Evolutionary conservation across 2,888 invertebrate genomes (phyloP).

Genomic region (Dasysyrphus tricinctus): DNA sequence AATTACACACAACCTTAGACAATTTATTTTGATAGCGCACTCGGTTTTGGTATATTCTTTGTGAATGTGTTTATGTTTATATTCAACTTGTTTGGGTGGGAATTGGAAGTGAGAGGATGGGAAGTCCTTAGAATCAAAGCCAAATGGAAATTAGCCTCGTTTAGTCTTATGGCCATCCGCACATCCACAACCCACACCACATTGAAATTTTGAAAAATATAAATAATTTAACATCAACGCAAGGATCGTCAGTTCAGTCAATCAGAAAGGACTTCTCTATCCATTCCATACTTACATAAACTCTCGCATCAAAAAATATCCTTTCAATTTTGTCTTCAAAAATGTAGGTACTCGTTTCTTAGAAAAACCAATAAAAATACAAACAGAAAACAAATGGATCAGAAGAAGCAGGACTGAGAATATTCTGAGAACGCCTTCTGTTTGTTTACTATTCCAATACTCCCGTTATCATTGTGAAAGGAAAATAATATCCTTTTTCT

Average conservation of each 20-base stretch:
- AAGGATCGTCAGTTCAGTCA: background rate
- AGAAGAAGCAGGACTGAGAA: background rate
- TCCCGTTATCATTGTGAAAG: slow-evolving; percentile 2
- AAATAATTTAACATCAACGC: slow-evolving; percentile 48
- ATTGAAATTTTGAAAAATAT: slow-evolving; percentile 22
- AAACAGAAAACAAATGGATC: background rate
- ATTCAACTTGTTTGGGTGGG: background rate
- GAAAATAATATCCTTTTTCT: slow-evolving; percentile 26
- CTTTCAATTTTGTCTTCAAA: slow-evolving; percentile 53
- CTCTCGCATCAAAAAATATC: slow-evolving; percentile 59
- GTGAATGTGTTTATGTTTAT: slow-evolving; percentile 62
- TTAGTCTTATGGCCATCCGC: slow-evolving; percentile 19
- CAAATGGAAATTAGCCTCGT: slow-evolving; percentile 64
- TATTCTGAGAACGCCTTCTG: slow-evolving; percentile 13
- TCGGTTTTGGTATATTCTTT: slow-evolving; percentile 27
- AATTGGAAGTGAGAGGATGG: background rate
- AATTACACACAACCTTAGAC: slow-evolving; percentile 72
- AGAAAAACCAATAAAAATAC: background rate
- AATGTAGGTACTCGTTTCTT: slow-evolving; percentile 23
- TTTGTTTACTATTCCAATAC: slow-evolving; percentile 24
- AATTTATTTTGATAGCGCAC: slow-evolving; percentile 70
- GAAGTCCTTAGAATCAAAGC: slow-evolving; percentile 17
- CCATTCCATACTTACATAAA: slow-evolving; percentile 14
- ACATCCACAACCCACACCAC: background rate
- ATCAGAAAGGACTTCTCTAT: background rate